These are phyloP conservation scores for Xiphophorus couchianus DNA, from an alignment of 2,113 vertebrate species.

Conservation along the genomic window DNA sequence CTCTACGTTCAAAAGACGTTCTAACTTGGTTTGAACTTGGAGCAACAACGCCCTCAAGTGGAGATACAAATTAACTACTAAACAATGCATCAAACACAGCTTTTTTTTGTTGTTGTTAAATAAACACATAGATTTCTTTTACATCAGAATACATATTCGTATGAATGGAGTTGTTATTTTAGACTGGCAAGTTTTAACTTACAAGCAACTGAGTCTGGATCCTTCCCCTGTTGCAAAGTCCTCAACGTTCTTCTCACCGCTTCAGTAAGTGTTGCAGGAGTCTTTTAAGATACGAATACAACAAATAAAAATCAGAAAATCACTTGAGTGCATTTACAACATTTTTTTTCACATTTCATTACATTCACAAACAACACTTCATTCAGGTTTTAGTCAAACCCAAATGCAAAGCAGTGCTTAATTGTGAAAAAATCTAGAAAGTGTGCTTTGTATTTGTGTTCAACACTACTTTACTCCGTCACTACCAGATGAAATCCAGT, in stretches of 20 bases:
- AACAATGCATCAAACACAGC: neutral
- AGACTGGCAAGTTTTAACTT: conserved; percentile 33
- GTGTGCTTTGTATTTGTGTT: too few species aligned
- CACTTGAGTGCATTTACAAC: neutral
- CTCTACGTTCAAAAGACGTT: neutral
- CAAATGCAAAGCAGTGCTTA: too few species aligned
- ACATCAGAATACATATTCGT: neutral
- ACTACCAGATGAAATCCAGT: too few species aligned
- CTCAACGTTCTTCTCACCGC: conserved; percentile 81
- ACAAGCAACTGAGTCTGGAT: conserved; percentile 81
- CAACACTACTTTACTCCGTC: too few species aligned
- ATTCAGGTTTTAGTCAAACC: too few species aligned
- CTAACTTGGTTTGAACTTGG: neutral
- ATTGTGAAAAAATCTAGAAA: too few species aligned
- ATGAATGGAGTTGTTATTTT: neutral
- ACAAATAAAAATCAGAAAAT: neutral
- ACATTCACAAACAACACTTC: too few species aligned
- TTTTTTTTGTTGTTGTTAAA: neutral
- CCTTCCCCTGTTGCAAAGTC: conserved; percentile 80
- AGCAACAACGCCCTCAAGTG: conserved; percentile 5
- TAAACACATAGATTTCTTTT: neutral
- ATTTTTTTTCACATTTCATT: neutral
- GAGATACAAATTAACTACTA: neutral
- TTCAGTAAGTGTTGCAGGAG: conserved; percentile 80
- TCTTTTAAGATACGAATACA: conserved; percentile 64